Conservation (phyloP, 2,797 vertebrate species). For the Argentina silus region DNA sequence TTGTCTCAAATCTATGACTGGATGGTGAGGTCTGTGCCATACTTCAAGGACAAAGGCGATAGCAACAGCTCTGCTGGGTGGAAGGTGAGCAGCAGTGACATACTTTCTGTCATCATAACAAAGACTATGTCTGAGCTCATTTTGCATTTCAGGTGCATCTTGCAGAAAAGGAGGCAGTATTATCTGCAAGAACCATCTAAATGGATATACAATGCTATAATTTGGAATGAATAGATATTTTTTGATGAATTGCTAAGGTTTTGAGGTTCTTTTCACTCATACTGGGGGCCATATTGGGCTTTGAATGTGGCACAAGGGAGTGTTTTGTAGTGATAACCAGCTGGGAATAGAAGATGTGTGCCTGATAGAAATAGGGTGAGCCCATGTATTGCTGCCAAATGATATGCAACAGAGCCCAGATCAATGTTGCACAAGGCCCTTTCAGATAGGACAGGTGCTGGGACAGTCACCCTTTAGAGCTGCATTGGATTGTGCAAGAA, state of each 20-base stretch:
- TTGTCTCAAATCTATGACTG: constrained; percentile 98
- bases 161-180: not conserved
- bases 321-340: constrained; percentile 4
- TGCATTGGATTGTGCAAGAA: not conserved
- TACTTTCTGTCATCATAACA: constrained; percentile 38
- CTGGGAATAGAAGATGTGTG: constrained; percentile 26
- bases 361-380: constrained; percentile 40
- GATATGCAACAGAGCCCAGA: constrained; percentile 28
- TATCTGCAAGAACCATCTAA: constrained; percentile 1
- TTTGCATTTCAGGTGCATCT: not conserved
- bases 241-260: too few species aligned
- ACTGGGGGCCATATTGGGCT: not conserved
- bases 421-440: constrained; percentile 17
- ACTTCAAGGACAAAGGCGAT: constrained; percentile 99
- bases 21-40: constrained; percentile 98
- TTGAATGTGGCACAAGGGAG: not conserved
- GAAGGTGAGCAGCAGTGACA: constrained; percentile 85
- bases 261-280: not conserved
- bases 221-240: not conserved
- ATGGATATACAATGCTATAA: not conserved
- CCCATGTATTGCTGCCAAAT: constrained; percentile 23
- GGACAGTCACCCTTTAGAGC: not conserved
- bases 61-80: constrained; percentile 98
- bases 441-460: not conserved
- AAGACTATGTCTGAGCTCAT: constrained; percentile 22